Evolutionary conservation across 2,888 invertebrate species (phyloP).

Genomic region (Heliconius ismenius): DNA sequence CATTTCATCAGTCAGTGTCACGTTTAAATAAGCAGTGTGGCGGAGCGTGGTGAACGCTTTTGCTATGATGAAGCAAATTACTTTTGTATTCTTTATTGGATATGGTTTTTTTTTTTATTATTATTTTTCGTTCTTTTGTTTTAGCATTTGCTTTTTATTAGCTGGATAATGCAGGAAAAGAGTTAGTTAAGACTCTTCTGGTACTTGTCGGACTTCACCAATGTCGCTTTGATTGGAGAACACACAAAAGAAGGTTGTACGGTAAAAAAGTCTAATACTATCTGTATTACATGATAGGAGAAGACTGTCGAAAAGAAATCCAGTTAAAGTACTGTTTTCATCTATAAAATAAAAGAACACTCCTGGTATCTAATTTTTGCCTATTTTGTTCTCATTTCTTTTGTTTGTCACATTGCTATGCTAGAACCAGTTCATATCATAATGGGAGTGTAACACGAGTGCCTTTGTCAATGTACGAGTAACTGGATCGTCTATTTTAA

Average conservation of each 20-base stretch:
- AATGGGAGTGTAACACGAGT: constrained; percentile 1
- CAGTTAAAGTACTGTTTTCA: no score
- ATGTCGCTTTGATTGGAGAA: no score
- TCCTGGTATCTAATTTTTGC: no score
- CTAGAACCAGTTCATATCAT: background rate
- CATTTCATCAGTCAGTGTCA: constrained; percentile 30
- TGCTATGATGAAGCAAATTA: constrained; percentile 15
- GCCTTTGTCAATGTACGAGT: background rate
- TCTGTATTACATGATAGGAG: no score
- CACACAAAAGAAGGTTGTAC: no score
- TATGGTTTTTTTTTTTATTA: background rate
- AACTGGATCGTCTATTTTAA: constrained; percentile 16
- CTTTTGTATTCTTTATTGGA: background rate
- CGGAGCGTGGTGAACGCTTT: constrained; percentile 19
- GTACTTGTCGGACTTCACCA: no score
- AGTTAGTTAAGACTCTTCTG: no score
- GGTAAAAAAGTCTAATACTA: no score
- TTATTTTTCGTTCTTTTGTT: background rate
- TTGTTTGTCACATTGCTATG: background rate
- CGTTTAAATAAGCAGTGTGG: constrained; percentile 20
- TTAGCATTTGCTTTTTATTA: no score
- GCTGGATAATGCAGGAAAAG: background rate
- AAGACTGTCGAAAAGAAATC: no score
- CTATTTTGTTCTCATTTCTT: background rate
- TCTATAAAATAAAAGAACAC: no score